phyloP scores from a whole-genome alignment of 2,113 vertebrate species.

The Gorsachius goisagi region DNA sequence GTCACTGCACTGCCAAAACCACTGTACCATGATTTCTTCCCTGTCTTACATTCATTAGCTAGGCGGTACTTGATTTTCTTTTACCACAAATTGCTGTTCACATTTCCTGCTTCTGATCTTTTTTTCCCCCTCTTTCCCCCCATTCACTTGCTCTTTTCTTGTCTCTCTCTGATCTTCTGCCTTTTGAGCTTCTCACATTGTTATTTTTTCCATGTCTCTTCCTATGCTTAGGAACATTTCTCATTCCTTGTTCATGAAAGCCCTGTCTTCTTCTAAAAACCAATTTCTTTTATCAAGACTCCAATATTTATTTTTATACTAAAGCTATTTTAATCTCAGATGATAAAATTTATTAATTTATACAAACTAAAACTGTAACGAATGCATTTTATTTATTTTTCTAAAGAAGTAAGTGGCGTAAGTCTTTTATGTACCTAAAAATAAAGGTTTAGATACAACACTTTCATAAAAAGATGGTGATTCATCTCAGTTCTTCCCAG shows the following conservation, averaged over 20 bases:
- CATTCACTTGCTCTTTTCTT: slow-evolving; percentile 1
- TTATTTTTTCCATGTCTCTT: slow-evolving; percentile 16
- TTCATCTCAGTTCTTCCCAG: background rate
- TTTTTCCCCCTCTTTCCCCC: fast-evolving
- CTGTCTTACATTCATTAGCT: background rate
- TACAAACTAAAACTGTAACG: background rate
- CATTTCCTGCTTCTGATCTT: slow-evolving; percentile 30
- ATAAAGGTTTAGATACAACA: background rate
- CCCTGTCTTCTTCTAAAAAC: background rate
- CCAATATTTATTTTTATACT: background rate
- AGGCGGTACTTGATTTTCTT: slow-evolving; percentile 4
- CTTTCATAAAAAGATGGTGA: background rate
- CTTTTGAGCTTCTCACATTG: background rate
- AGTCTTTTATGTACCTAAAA: background rate
- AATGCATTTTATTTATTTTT: background rate
- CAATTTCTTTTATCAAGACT: background rate
- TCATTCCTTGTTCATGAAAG: background rate
- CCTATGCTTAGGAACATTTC: background rate
- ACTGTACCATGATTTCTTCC: background rate
- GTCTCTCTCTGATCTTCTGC: slow-evolving; percentile 9
- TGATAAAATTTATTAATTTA: slow-evolving; percentile 9
- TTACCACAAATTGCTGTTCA: slow-evolving; percentile 9
- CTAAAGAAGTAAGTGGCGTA: background rate
- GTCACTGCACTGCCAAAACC: background rate
- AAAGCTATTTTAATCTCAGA: background rate